phyloP scores from a whole-genome alignment of 2,888 invertebrate species.

The Cepaea hortensis region DNA sequence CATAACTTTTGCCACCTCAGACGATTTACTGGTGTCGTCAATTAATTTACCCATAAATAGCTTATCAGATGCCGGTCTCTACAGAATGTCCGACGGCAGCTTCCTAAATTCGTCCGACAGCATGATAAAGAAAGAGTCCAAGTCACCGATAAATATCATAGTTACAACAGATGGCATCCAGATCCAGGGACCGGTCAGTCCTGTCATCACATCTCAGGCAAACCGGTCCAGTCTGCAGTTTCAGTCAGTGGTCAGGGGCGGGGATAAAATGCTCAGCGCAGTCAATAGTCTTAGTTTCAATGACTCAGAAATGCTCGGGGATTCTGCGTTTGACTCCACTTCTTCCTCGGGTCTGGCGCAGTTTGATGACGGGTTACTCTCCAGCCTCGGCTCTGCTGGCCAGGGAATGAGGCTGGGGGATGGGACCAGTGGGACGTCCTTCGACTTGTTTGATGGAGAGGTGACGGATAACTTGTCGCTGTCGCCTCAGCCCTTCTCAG shows the following conservation, averaged over 20 bases:
- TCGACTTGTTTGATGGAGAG: constrained; percentile 74
- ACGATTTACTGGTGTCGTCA: constrained; percentile 41
- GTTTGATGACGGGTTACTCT: constrained; percentile 72
- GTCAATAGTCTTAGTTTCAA: constrained; percentile 69
- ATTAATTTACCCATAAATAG: constrained; percentile 39
- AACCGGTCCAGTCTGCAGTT: constrained; percentile 58
- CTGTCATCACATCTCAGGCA: constrained; percentile 63
- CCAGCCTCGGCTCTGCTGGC: constrained; percentile 66
- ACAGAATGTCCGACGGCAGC: constrained; percentile 43
- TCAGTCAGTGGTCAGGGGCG: constrained; percentile 65
- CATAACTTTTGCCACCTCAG: constrained; percentile 37
- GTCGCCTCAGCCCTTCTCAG: constrained; percentile 71
- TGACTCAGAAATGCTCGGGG: constrained; percentile 74
- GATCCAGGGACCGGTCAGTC: constrained; percentile 70
- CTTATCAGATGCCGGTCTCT: constrained; percentile 33
- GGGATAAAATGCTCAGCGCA: constrained; percentile 76
- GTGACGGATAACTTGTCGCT: constrained; percentile 71
- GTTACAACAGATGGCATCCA: constrained; percentile 55
- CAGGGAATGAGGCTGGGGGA: constrained; percentile 62
- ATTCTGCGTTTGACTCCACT: constrained; percentile 72
- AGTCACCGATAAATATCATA: constrained; percentile 56
- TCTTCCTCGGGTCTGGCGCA: constrained; percentile 64
- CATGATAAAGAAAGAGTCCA: constrained; percentile 44
- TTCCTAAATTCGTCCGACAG: constrained; percentile 28
- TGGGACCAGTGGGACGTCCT: constrained; percentile 63